These are phyloP conservation scores for Burhinus oedicnemus DNA, from an alignment of 2,113 vertebrate genomes.

Conservation along the genomic window DNA sequence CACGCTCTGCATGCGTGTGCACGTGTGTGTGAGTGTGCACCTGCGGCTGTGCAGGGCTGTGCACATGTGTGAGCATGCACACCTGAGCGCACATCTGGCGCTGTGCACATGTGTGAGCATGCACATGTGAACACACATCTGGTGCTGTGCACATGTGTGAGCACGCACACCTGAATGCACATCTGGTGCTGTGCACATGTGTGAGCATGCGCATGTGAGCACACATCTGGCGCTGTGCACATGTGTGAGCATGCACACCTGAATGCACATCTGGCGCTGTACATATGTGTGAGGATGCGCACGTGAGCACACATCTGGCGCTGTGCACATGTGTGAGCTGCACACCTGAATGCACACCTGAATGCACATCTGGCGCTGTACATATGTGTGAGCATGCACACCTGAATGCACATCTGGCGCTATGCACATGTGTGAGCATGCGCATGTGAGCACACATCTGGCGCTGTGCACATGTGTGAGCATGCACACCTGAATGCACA, in stretches of 20 bases:
- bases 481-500: no score
- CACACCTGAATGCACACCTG: no score
- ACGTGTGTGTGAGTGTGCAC: not conserved
- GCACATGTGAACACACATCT: not conserved
- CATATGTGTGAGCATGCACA: no score
- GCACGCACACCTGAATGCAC: fast-evolving
- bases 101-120: not conserved
- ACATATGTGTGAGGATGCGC: no score
- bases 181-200: not conserved
- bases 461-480: no score
- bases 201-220: not conserved
- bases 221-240: no score
- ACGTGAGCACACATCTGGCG: no score
- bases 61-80: not conserved
- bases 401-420: no score
- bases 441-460: no score
- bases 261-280: fast-evolving
- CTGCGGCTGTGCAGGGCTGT: not conserved
- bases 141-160: not conserved
- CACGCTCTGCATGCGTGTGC: fast-evolving
- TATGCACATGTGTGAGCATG: fast-evolving
- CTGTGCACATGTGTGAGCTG: no score
- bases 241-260: no score
- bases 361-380: no score
- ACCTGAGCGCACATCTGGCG: not conserved